These are phyloP conservation scores for Drosophila arizonae DNA, from an alignment of 1,140 invertebrate species.

Conservation along the genomic window DNA sequence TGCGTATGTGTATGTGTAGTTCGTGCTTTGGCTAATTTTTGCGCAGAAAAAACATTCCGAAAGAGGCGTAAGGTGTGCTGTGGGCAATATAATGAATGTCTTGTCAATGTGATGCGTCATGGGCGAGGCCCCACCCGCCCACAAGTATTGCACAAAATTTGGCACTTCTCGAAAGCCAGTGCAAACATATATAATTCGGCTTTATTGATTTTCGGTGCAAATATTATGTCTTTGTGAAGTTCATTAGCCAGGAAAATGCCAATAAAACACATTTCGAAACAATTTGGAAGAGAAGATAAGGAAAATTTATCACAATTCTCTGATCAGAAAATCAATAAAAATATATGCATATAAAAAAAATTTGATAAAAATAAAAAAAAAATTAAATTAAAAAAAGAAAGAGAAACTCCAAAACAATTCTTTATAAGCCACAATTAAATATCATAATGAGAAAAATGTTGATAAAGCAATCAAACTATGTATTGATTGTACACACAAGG, in stretches of 20 bases:
- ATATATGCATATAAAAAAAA: too few species aligned
- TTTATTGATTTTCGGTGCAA: neutral
- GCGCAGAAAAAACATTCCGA: conserved; percentile 2
- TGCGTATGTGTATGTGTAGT: neutral
- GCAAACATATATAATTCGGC: neutral
- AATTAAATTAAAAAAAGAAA: too few species aligned
- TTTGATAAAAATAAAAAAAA: too few species aligned
- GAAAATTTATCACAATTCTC: neutral
- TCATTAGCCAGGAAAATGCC: neutral
- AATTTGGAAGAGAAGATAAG: neutral
- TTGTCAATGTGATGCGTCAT: conserved; percentile 12
- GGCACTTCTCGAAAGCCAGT: neutral
- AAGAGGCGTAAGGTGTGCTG: neutral
- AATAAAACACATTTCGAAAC: neutral
- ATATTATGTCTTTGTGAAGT: neutral
- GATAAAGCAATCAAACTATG: too few species aligned
- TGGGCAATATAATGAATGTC: neutral
- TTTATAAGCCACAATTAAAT: too few species aligned
- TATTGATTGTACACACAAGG: too few species aligned
- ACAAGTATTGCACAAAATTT: neutral
- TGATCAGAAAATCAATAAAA: neutral
- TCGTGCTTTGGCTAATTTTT: neutral
- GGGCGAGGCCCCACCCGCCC: neutral
- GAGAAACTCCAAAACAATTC: too few species aligned
- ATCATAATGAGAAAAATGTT: too few species aligned